These are phyloP conservation scores for Colinus virginianus DNA, from an alignment of 2,113 vertebrate species.

Conservation along the genomic window DNA sequence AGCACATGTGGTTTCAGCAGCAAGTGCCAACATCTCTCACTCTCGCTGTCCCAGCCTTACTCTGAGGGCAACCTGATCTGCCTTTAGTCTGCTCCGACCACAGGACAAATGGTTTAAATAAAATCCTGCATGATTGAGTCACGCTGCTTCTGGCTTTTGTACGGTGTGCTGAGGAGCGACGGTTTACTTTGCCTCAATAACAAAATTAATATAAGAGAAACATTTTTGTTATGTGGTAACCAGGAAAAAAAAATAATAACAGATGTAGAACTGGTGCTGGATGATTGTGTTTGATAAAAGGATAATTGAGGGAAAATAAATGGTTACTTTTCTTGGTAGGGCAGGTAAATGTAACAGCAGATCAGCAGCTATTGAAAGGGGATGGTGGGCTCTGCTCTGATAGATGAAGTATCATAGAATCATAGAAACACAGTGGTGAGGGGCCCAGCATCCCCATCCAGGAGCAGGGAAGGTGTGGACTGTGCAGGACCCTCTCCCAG, in stretches of 20 bases:
- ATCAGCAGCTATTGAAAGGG: background rate
- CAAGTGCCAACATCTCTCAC: conserved; percentile 83
- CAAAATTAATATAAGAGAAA: conserved; percentile 87
- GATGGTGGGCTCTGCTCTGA: background rate
- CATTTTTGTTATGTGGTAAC: conserved; percentile 89
- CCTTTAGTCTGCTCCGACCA: conserved; percentile 82
- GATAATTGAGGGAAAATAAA: conserved; percentile 23
- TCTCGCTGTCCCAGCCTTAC: conserved; percentile 79
- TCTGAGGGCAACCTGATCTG: conserved; percentile 84
- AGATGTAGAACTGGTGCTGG: conserved; percentile 24
- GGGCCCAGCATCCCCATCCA: accelerated
- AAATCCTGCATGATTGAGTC: conserved; percentile 88
- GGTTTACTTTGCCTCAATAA: conserved; percentile 91
- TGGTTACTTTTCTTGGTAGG: conserved; percentile 50
- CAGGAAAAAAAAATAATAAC: conserved; percentile 29
- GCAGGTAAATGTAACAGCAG: conserved; percentile 11
- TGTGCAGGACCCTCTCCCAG: background rate
- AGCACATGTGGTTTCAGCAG: conserved; percentile 81
- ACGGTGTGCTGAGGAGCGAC: conserved; percentile 80
- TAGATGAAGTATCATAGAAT: background rate
- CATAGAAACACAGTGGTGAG: background rate
- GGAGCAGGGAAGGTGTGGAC: background rate
- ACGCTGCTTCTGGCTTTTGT: conserved; percentile 78
- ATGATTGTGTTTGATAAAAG: conserved; percentile 42
- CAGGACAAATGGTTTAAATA: conserved; percentile 93